Conservation (phyloP, 1,140 invertebrate genomes). For the Microplitis mediator region DNA sequence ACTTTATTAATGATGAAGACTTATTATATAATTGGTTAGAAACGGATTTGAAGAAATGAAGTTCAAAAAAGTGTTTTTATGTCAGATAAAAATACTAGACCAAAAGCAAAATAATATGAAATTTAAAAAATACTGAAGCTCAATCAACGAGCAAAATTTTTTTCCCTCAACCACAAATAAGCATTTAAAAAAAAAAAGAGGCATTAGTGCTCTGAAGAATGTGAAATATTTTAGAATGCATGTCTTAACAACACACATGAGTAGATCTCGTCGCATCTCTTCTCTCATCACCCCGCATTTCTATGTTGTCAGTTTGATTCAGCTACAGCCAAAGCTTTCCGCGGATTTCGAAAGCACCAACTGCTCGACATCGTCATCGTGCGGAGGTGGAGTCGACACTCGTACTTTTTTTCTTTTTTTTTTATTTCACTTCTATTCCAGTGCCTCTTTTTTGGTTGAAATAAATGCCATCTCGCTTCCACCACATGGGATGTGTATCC, state of each 20-base stretch:
- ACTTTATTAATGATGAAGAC: too few species aligned
- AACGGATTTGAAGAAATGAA: too few species aligned
- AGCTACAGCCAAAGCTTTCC: constrained; percentile 48
- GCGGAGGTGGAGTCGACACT: constrained; percentile 47
- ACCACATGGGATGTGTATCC: constrained; percentile 47
- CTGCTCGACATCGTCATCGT: constrained; percentile 49
- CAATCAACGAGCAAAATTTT: not conserved
- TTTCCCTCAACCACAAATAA: not conserved
- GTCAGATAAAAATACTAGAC: too few species aligned
- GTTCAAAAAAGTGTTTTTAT: too few species aligned
- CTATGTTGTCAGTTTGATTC: constrained; percentile 42
- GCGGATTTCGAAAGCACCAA: constrained; percentile 55
- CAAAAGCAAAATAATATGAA: too few species aligned
- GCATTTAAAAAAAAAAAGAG: not conserved
- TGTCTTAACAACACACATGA: too few species aligned
- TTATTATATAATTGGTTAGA: too few species aligned
- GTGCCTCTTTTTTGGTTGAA: constrained; percentile 27
- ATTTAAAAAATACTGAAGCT: too few species aligned
- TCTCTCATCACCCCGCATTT: not conserved
- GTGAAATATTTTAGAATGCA: not conserved
- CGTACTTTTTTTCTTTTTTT: constrained; percentile 32
- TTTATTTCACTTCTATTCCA: constrained; percentile 32
- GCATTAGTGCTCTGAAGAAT: not conserved
- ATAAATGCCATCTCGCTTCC: constrained; percentile 31
- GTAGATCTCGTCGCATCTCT: too few species aligned